phyloP scores from a whole-genome alignment of 2,888 invertebrate species.

The Heteromyza rotundicornis region DNA sequence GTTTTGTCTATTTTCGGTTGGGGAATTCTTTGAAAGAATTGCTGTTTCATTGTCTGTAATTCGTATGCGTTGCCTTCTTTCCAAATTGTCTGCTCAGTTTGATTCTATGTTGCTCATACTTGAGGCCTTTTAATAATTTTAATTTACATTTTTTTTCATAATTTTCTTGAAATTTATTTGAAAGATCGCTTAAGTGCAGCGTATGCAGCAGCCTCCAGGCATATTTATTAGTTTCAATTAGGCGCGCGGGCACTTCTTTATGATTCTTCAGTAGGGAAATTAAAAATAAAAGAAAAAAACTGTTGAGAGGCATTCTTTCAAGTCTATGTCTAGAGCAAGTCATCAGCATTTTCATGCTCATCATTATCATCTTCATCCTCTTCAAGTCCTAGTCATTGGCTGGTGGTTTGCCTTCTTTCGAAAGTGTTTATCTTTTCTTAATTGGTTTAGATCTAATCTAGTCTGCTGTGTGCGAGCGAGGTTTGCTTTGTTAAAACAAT shows the following conservation, averaged over 20 bases:
- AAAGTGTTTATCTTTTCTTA: conserved; percentile 44
- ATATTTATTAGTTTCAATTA: conserved; percentile 30
- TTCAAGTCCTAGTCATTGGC: neutral
- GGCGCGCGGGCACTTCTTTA: neutral
- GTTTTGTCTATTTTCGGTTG: too few species aligned
- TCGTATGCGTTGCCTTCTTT: neutral
- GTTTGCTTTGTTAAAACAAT: conserved; percentile 21
- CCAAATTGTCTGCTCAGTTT: neutral
- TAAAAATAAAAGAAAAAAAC: too few species aligned
- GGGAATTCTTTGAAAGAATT: neutral
- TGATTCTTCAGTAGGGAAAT: neutral
- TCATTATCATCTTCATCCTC: neutral
- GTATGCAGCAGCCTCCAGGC: neutral
- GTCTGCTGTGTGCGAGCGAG: neutral
- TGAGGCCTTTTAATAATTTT: neutral
- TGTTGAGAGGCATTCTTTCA: too few species aligned
- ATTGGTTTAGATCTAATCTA: conserved; percentile 53
- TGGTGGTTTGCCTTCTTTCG: neutral
- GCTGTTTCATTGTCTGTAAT: neutral
- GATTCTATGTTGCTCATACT: neutral
- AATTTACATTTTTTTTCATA: neutral
- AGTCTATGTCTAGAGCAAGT: conserved; percentile 1
- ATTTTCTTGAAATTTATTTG: conserved; percentile 15
- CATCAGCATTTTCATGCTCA: conserved; percentile 6
- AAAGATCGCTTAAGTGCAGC: conserved; percentile 21